Conservation (phyloP, 2,113 vertebrate species). For the Cochlearius cochlearius region DNA sequence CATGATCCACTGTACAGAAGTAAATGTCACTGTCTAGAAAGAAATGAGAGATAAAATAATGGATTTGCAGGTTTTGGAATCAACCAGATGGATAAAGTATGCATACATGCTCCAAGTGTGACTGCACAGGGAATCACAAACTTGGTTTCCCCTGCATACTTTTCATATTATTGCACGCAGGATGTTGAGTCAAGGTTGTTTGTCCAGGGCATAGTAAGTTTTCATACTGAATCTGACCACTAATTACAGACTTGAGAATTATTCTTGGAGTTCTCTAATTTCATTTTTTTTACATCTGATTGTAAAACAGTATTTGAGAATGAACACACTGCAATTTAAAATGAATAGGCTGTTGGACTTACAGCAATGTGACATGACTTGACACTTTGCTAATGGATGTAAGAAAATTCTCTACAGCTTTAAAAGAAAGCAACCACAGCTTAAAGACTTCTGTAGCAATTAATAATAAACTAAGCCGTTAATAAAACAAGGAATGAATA, state of each 20-base stretch:
- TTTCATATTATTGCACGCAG: background rate
- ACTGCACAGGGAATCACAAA: background rate
- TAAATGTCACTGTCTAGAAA: background rate
- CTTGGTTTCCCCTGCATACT: background rate
- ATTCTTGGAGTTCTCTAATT: background rate
- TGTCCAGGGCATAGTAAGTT: background rate
- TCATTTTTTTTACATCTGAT: background rate
- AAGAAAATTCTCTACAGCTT: background rate
- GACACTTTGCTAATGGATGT: background rate
- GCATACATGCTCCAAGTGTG: background rate
- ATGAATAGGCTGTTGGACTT: background rate
- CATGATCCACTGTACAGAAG: background rate
- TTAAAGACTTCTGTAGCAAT: background rate
- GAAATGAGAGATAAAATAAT: background rate
- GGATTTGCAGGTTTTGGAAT: background rate
- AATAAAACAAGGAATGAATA: background rate
- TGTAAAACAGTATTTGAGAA: background rate
- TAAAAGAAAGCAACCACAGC: background rate
- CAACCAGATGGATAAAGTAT: background rate
- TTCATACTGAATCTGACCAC: background rate
- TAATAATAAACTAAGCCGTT: background rate
- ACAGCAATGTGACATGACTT: background rate
- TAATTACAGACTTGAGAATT: background rate
- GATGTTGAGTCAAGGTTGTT: background rate
- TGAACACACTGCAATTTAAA: background rate